Base-by-base conservation (phyloP, 1,140 invertebrate genomes). In the Anastrepha ludens region DNA sequence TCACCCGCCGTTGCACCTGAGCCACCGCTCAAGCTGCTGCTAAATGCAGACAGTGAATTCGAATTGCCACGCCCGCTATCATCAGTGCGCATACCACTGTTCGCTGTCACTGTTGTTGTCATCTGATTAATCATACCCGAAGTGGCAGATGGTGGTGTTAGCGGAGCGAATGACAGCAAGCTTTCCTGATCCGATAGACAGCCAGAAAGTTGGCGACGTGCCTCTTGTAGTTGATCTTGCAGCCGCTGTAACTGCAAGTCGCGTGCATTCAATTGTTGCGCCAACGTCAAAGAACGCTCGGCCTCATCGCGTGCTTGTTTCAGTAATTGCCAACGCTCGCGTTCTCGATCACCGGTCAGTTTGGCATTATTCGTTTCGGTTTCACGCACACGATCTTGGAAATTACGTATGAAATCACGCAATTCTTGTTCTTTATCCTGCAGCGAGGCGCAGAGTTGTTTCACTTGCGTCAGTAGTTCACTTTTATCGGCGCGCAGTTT, bases 371-470 rank as follows among this genome's bases (percentile, higher is more conserved):
- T 94, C 7, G 94, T 94, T 67, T 94, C 94, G 9, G 94, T 94
- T 20, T 94, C 94, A 20, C 94, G 87, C 44, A 93, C 91, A 0
- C 92, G 89, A 95, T 98, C 97, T 94, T 98, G 98, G 93, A 98
- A 99, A 94, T 97, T 98, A 88, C 97, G 95, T 91, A 99, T 98
- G 91, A 99, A 99, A 93, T 98, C 98, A 88, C 98, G 94, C 17
- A 99, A 94, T 93, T 98, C 98, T 88, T 97, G 96, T 92, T 99
- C 98, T 94, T 99, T 98, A 91, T 98, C 98, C 93, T 99, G 98
- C 86, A 99, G 94, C 17, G 98, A 98, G 87, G 96, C 96, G 92
- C 98, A 99, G 15, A 99, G 95, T 90, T 98, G 97, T 93, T 98
- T 98, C 96, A 98, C 98, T 94, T 99, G 98, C 91, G 97, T 97